Evolutionary conservation across 2,113 vertebrate genomes (phyloP).

Genomic region (Phainopepla nitens): DNA sequence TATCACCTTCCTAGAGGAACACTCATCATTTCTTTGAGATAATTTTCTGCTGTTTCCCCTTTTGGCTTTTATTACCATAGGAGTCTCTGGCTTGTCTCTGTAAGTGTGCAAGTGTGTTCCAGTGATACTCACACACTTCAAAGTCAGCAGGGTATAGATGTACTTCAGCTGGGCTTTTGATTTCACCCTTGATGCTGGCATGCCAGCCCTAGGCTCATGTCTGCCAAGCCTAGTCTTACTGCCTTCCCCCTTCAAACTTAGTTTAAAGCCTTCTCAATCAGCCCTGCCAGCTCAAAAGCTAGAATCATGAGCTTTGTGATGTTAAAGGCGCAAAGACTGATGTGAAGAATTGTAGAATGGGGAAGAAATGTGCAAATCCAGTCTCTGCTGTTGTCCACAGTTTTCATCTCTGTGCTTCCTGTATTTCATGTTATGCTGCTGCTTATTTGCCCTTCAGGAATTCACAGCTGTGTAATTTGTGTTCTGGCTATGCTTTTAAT

Average conservation of each 20-base stretch:
- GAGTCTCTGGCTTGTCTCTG: background rate
- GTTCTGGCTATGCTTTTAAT: background rate
- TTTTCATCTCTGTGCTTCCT: background rate
- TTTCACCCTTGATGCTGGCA: background rate
- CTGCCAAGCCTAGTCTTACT: background rate
- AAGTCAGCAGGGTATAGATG: background rate
- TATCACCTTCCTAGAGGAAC: background rate
- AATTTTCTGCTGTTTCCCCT: background rate
- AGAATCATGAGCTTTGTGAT: background rate
- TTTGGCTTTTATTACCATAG: background rate
- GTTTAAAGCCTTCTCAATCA: background rate
- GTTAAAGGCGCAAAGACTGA: background rate
- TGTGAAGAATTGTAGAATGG: background rate
- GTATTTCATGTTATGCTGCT: background rate
- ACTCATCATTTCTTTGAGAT: background rate
- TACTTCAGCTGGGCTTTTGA: background rate
- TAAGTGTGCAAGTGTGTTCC: background rate
- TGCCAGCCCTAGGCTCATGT: background rate
- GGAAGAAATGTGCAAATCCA: background rate
- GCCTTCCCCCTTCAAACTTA: background rate
- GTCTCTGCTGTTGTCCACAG: background rate
- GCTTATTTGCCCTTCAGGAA: background rate
- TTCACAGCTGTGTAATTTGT: background rate
- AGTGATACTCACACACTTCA: background rate
- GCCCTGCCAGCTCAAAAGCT: background rate